Evolutionary conservation across 2,113 vertebrate species (phyloP).

Genomic region (Corythoichthys intestinalis): DNA sequence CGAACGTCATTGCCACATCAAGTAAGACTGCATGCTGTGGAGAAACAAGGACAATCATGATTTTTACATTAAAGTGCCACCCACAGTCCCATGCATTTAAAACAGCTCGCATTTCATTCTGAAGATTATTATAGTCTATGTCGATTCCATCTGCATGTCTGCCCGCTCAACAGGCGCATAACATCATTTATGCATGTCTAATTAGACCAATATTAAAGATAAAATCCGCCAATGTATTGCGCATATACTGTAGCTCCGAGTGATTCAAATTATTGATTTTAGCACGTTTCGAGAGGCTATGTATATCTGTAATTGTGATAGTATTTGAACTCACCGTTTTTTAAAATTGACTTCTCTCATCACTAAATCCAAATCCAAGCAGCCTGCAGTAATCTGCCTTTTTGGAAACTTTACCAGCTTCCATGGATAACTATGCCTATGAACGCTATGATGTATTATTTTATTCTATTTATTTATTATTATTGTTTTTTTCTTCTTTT

Average conservation of each 20-base stretch:
- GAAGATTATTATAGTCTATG: neutral
- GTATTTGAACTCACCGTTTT: constrained; percentile 62
- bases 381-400: constrained; percentile 31
- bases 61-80: neutral
- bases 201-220: neutral
- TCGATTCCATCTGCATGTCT: neutral
- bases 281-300: neutral
- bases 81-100: neutral
- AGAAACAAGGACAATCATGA: constrained; percentile 1
- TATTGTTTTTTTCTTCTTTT: no score
- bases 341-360: constrained; percentile 46
- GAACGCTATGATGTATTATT: constrained; percentile 13
- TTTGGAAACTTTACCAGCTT: constrained; percentile 56
- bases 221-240: no score
- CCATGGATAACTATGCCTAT: constrained; percentile 50
- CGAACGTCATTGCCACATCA: constrained; percentile 25
- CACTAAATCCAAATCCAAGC: constrained; percentile 57
- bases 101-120: neutral
- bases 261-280: neutral
- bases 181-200: neutral
- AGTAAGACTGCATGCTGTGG: constrained; percentile 40
- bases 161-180: constrained; percentile 34
- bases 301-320: neutral
- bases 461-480: no score
- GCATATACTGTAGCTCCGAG: neutral